Evolutionary conservation across 2,888 invertebrate species (phyloP), one percentile per base, ranked within the genome.

Genomic region (Papilio demoleus): DNA sequence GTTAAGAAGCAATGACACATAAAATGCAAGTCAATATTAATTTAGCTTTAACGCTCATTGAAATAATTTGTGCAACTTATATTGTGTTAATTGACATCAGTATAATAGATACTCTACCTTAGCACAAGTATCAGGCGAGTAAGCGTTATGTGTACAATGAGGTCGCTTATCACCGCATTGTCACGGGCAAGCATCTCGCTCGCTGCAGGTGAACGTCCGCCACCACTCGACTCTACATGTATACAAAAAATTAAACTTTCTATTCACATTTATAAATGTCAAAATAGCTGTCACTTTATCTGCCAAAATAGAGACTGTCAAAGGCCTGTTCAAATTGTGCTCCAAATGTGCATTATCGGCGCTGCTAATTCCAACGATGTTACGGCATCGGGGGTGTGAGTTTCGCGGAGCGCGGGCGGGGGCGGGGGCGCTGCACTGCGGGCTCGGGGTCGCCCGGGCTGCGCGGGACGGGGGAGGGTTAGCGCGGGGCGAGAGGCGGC

Each of bases 321-420:
- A 31, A 61, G 19, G 53, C 70, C 70, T 73, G 74, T 76, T 73
- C 70, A 70, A 71, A 71, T 72, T 58, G 70, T 70, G 70, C 73
- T 74, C 77, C 70, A 75, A 84, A 84, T 90, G 87, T 90, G 91
- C 91, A 91, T 85, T 86, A 82, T 82, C 79, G 82, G 80, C 79
- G 83, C 79, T 81, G 84, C 84, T 88, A 86, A 89, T 88, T 88
- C 82, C 77, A 75, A 85, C 86, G 85, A 88, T 87, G 83, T 90
- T 88, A 90, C 90, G 88, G 89, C 88, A 89, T 90, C 40, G 63
- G 24, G 22, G 47, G 38, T 78, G 81, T 79, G 87, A 88, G 88
- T 88, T 88, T 24, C 88, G 86, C 72, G 67, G 74, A 19, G 60
- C n/a, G n/a, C n/a, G 47, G 36, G 59, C 40, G 40, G 11, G 61